Percentiles rank a stretch among this genome's conserved stretches.
Evolutionary conservation across 2,888 invertebrate genomes (phyloP).

Genomic region (Habroteleia sp.): DNA sequence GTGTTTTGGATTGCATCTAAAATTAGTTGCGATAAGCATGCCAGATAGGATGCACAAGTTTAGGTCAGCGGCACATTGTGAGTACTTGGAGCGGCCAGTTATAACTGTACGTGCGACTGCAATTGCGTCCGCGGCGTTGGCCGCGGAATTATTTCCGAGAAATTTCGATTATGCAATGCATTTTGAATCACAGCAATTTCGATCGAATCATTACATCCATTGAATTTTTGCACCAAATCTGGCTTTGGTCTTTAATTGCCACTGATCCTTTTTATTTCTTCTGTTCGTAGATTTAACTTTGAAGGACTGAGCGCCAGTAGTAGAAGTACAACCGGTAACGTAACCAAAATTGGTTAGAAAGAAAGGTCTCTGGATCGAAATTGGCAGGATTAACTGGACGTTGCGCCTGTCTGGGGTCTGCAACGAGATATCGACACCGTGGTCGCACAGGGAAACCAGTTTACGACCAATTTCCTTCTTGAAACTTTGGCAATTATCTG

Average conservation of each 20-base stretch:
- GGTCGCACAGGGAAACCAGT: background rate
- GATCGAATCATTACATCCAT: background rate
- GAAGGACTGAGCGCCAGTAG: background rate
- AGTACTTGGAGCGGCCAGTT: conserved; percentile 47
- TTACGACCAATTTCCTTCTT: conserved; percentile 23
- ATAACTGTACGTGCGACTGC: conserved; percentile 65
- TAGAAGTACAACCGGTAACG: conserved; percentile 1
- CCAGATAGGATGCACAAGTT: conserved; percentile 63
- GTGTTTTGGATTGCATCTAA: conserved; percentile 61
- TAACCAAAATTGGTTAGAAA: conserved; percentile 9
- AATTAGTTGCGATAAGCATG: conserved; percentile 62
- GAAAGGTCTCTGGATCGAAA: conserved; percentile 9
- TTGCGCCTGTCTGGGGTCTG: background rate
- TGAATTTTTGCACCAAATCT: background rate
- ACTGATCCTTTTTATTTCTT: conserved; percentile 1
- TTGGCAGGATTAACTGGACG: conserved; percentile 27
- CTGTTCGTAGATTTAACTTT: conserved; percentile 9
- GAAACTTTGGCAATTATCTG: conserved; percentile 11
- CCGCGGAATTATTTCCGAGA: conserved; percentile 50
- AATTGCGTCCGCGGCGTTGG: conserved; percentile 38
- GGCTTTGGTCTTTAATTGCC: background rate
- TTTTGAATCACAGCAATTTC: conserved; percentile 15
- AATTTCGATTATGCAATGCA: conserved; percentile 53
- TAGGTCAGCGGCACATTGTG: conserved; percentile 59
- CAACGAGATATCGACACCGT: background rate